Evolutionary conservation across 1,140 invertebrate species (phyloP), one percentile per base, ranked within the genome.

Genomic region (Ceratosolen solmsi): DNA sequence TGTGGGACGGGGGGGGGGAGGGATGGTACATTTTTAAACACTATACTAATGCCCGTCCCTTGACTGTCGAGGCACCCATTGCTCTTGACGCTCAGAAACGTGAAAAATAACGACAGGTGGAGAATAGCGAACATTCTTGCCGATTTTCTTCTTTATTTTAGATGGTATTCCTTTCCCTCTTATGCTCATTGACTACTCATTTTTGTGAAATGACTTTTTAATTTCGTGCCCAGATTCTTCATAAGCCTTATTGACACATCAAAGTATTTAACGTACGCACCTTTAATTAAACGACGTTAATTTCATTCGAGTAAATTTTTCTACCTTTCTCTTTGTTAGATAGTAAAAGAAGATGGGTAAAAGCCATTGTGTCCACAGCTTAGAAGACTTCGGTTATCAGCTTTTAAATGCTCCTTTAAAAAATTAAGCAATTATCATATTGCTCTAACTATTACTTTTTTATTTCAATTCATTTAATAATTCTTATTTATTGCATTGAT

Each of bases 21-120:
- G 3, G 51, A 54, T 9, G 20, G 51, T 1, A 8, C 4, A 38
- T 54, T 81, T 74, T 74, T 80, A 75, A 68, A 41, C n/a, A 51
- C 72, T 46, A 54, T 54, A 56, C 54, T 80, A 74, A 80, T 80
- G 71, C 71, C n/a, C 72, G 49, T 36, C 36, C 17, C 15, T 51
- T 20, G 56, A 25, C 25, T 8, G n/a, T 58, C 5, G 27, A 49
- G n/a, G 38, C 25, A 7, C 22, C 13, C 33, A 33, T 51, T 38
- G 20, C 72, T 33, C 38, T 78, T 7, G 49, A 0, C 8, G 2
- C 1, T n/a, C 38, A 51, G 74, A 46, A 22, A 17, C 60, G 22
- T 81, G 60, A 81, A 81, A 75, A 81, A 70, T 81, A 81, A 58
- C 72, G 58, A n/a, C 60, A 81, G 60, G 60, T 75, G 60, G 49